phyloP scores from a whole-genome alignment of 2,797 vertebrate genomes.

The Sebastes trivittatus region DNA sequence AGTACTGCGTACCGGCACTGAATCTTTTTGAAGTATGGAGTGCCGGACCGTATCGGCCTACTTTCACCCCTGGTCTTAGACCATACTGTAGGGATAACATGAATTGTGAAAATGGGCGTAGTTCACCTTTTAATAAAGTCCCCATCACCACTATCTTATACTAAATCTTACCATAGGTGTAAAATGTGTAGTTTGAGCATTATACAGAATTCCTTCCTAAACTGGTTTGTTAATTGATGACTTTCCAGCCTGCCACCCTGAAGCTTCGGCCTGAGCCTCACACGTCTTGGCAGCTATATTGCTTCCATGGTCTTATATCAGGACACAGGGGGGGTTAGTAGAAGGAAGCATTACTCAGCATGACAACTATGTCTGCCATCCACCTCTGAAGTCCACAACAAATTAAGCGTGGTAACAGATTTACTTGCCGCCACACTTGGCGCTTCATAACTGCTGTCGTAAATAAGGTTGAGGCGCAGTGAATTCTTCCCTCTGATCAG shows the following conservation, averaged over 20 bases:
- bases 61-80: too few species aligned
- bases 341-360: conserved; percentile 52
- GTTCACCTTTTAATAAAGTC: too few species aligned
- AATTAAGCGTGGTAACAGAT: conserved; percentile 66
- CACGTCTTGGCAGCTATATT: conserved; percentile 32
- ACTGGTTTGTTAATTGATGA: conserved; percentile 44
- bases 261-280: not conserved
- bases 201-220: not conserved
- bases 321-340: not conserved
- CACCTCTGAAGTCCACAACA: conserved; percentile 55
- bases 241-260: not conserved
- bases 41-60: too few species aligned
- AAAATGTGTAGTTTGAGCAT: not conserved
- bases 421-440: conserved; percentile 42
- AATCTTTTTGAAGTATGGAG: fast-evolving
- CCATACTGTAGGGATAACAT: too few species aligned
- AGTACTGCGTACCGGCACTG: too few species aligned
- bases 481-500: conserved; percentile 50
- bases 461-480: conserved; percentile 52
- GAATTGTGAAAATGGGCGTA: too few species aligned
- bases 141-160: not conserved
- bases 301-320: conserved; percentile 57
- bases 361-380: conserved; percentile 63
- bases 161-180: not conserved
- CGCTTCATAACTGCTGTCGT: conserved; percentile 58